Evolutionary conservation across 2,888 invertebrate species (phyloP).

Genomic region (Catocala fraxini): DNA sequence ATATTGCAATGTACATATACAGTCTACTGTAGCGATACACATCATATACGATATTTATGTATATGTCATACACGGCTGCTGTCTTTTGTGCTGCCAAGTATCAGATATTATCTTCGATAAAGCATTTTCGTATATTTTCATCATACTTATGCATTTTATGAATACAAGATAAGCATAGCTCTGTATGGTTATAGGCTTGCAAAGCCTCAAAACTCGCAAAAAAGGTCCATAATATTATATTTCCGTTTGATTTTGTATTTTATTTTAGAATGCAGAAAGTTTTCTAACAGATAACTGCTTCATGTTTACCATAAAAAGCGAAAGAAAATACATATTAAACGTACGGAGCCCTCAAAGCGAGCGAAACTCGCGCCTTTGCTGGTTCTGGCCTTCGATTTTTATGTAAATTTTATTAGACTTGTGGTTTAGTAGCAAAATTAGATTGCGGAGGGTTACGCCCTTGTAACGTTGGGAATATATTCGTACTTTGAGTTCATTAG

Average conservation of each 20-base stretch:
- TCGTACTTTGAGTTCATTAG: constrained; percentile 32
- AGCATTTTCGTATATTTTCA: no score
- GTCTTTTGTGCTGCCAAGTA: no score
- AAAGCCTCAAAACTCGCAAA: no score
- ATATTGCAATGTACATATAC: no score
- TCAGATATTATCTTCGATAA: no score
- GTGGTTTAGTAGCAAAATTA: constrained; percentile 42
- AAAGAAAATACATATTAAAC: constrained; percentile 17
- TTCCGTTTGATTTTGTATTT: background rate
- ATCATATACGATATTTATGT: no score
- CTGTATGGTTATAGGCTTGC: no score
- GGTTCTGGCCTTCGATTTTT: constrained; percentile 45
- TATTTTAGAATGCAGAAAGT: constrained; percentile 2
- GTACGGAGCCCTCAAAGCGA: constrained; percentile 25
- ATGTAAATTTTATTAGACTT: constrained; percentile 50
- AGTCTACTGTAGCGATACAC: no score
- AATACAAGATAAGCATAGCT: no score
- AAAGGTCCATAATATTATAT: no score
- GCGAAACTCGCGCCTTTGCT: constrained; percentile 16
- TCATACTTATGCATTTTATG: no score
- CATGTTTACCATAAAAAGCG: constrained; percentile 11
- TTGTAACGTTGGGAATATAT: constrained; percentile 23
- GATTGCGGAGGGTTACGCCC: constrained; percentile 40
- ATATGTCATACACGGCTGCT: no score
- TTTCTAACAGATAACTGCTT: constrained; percentile 1